Conservation (phyloP, 2,113 vertebrate species). For the Festucalex cinctus region DNA sequence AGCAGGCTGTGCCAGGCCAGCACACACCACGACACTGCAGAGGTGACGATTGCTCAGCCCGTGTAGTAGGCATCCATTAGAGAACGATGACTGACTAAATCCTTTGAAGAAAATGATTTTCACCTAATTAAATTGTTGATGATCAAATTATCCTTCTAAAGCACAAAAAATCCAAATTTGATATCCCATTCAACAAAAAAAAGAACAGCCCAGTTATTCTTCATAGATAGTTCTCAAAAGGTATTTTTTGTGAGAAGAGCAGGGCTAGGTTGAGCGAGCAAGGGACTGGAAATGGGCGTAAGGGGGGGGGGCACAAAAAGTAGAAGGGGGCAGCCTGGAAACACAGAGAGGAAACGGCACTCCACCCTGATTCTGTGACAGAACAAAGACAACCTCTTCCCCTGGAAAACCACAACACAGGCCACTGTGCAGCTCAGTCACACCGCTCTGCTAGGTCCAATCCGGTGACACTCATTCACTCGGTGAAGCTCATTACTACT, state of each 20-base stretch:
- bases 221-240: constrained; percentile 22
- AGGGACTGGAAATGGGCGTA: constrained; percentile 30
- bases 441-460: constrained; percentile 3
- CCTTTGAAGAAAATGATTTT: constrained; percentile 13
- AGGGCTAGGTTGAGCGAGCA: constrained; percentile 32
- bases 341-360: constrained; percentile 72
- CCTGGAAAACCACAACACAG: constrained; percentile 48
- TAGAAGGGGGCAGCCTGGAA: constrained; percentile 50
- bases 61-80: constrained; percentile 30
- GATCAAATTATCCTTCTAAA: not conserved
- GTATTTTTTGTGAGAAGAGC: constrained; percentile 33
- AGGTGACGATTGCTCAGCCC: constrained; percentile 41
- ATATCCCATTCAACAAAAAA: constrained; percentile 11
- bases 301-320: constrained; percentile 36
- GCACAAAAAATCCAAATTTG: constrained; percentile 18
- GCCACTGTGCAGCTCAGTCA: constrained; percentile 27
- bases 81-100: constrained; percentile 21
- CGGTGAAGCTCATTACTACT: not conserved
- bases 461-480: constrained; percentile 6
- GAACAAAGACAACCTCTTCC: constrained; percentile 68
- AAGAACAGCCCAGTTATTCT: constrained; percentile 22
- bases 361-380: constrained; percentile 69
- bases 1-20: constrained; percentile 51
- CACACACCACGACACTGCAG: constrained; percentile 45
- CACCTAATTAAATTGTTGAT: not conserved